Evolutionary conservation across 2,797 vertebrate genomes (phyloP).

Genomic region (Bradypus variegatus): DNA sequence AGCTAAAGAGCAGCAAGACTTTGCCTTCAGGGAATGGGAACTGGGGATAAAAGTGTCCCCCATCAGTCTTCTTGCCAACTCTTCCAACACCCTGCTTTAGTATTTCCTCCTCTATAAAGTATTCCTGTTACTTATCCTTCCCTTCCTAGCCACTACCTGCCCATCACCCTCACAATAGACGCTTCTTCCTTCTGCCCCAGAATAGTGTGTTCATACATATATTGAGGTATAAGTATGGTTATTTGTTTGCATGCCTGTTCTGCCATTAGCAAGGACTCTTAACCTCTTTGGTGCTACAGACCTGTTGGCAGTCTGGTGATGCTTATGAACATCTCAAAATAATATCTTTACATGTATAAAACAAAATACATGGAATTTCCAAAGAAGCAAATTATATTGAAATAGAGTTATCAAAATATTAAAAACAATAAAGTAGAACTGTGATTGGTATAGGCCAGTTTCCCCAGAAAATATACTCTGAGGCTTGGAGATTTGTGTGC

Average conservation of each 20-base stretch:
- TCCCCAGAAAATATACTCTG: neutral
- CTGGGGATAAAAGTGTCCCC: neutral
- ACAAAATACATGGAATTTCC: neutral
- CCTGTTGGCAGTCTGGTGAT: neutral
- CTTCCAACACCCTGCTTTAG: neutral
- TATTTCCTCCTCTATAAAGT: neutral
- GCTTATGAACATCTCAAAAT: neutral
- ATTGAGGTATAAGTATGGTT: neutral
- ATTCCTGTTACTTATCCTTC: neutral
- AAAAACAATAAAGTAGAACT: neutral
- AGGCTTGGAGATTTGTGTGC: neutral
- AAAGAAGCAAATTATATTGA: neutral
- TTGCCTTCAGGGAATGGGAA: neutral
- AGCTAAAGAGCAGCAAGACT: neutral
- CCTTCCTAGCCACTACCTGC: neutral
- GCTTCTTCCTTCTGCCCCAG: neutral
- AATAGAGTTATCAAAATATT: neutral
- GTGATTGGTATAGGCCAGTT: neutral
- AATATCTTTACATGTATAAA: neutral
- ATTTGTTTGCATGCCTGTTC: neutral
- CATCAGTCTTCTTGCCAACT: neutral
- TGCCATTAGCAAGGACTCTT: neutral
- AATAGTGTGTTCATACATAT: neutral
- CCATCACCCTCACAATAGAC: neutral
- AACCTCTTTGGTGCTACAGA: neutral